Conservation (phyloP, 2,113 vertebrate genomes). For the Tupaia chinensis region DNA sequence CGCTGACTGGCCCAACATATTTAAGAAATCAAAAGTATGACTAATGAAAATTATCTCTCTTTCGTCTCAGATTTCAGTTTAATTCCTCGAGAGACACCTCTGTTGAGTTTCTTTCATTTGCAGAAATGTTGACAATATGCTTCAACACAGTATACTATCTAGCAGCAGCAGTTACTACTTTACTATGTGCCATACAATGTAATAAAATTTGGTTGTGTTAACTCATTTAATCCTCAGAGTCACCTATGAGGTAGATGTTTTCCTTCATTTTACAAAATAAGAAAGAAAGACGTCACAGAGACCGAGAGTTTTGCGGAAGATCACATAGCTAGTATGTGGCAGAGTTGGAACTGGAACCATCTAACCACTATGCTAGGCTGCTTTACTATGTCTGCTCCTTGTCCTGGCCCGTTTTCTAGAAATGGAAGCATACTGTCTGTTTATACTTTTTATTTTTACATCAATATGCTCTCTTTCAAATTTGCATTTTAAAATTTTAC, state of each 20-base stretch:
- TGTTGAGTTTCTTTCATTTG: conserved; percentile 30
- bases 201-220: conserved; percentile 39
- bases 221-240: conserved; percentile 24
- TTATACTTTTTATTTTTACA: conserved; percentile 8
- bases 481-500: conserved; percentile 32
- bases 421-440: background rate
- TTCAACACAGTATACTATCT: background rate
- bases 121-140: conserved; percentile 16
- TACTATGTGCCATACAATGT: background rate
- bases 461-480: conserved; percentile 7
- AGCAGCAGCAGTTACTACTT: conserved; percentile 8
- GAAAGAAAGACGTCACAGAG: conserved; percentile 47
- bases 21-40: background rate
- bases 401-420: background rate
- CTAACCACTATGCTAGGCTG: background rate
- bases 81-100: background rate
- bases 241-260: background rate
- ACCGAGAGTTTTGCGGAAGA: background rate
- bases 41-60: conserved; percentile 36
- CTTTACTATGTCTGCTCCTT: background rate
- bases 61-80: conserved; percentile 34
- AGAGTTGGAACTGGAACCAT: background rate
- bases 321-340: background rate
- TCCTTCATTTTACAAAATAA: conserved; percentile 34
- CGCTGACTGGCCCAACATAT: no score